A percentile compares a stretch with the other conserved stretches of the same genome.
Conservation (phyloP, 1,140 invertebrate species). For the Scylla paramamosain region DNA sequence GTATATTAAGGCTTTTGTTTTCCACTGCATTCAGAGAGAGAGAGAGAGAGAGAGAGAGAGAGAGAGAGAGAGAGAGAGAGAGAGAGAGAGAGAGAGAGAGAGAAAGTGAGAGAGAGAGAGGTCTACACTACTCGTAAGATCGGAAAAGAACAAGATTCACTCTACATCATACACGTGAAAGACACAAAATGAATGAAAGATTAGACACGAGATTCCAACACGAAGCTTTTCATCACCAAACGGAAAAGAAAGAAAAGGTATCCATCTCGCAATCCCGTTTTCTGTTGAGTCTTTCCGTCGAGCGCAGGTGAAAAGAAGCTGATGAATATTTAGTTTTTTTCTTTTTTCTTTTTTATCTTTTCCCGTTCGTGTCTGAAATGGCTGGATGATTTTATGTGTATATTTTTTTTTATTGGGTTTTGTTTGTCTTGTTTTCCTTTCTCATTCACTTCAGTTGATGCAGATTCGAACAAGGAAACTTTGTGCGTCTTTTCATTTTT, state of each 20-base stretch:
- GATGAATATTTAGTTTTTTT: neutral
- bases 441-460: neutral
- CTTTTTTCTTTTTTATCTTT: too few relatives aligned
- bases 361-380: neutral
- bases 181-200: neutral
- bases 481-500: neutral
- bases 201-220: neutral
- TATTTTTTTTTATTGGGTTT: neutral
- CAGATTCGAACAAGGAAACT: neutral
- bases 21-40: slow-evolving; percentile 6
- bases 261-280: too few relatives aligned
- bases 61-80: neutral
- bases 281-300: too few relatives aligned
- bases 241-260: too few relatives aligned
- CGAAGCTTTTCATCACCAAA: neutral
- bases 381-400: neutral
- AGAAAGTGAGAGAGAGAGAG: neutral
- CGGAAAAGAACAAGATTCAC: neutral
- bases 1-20: neutral
- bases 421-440: neutral
- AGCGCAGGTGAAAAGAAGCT: neutral
- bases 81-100: neutral
- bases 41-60: slow-evolving; percentile 38
- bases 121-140: neutral
- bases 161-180: neutral